phyloP scores from a whole-genome alignment of 2,888 invertebrate genomes.

The Cosmia pyralina region DNA sequence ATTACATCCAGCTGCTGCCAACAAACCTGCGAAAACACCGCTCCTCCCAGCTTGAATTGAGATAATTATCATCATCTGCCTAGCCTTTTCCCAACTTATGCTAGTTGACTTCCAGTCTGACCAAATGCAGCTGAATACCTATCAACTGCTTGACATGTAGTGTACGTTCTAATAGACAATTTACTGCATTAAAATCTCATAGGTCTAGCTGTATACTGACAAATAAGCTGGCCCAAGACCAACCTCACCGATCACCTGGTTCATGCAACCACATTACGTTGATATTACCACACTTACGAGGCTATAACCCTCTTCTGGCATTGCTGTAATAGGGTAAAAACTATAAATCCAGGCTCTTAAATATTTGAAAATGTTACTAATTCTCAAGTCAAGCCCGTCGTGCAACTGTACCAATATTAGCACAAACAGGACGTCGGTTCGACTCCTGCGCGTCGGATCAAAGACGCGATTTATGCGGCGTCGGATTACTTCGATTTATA shows the following conservation, averaged over 20 bases:
- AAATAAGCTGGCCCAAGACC: too few relatives aligned
- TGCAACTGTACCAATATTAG: conserved; percentile 59
- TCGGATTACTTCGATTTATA: conserved; percentile 72
- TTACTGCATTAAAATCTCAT: too few relatives aligned
- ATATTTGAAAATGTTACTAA: neutral
- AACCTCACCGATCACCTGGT: too few relatives aligned
- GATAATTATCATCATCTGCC: neutral
- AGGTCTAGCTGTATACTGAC: too few relatives aligned
- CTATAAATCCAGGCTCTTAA: neutral
- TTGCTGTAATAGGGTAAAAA: too few relatives aligned
- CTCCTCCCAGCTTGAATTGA: neutral
- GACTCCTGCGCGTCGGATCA: conserved; percentile 70
- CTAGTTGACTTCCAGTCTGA: neutral
- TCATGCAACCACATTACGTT: too few relatives aligned
- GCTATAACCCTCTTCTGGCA: too few relatives aligned
- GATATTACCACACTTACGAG: too few relatives aligned
- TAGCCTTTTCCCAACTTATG: neutral
- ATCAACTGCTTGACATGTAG: too few relatives aligned
- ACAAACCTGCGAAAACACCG: neutral
- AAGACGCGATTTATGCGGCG: conserved; percentile 69
- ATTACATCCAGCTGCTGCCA: neutral
- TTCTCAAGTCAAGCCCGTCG: conserved; percentile 4
- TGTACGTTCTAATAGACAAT: too few relatives aligned
- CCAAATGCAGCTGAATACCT: too few relatives aligned
- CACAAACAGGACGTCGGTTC: conserved; percentile 56